Evolutionary conservation across 2,113 vertebrate species (phyloP).

Genomic region (Accipiter virgatus): DNA sequence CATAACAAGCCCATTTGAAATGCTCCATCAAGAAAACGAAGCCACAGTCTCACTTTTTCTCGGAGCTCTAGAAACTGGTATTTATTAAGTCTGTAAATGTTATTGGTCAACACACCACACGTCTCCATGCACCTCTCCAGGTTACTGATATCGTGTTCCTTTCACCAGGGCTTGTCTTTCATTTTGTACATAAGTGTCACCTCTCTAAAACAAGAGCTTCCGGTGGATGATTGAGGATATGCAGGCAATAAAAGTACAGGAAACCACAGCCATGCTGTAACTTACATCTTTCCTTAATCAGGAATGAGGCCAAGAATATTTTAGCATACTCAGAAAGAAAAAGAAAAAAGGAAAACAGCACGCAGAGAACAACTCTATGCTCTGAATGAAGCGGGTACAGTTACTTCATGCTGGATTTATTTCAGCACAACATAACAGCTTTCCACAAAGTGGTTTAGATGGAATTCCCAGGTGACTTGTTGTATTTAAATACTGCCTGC

Average conservation of each 20-base stretch:
- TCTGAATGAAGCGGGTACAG: neutral
- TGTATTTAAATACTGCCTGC: constrained; percentile 44
- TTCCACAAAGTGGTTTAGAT: constrained; percentile 19
- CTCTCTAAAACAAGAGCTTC: neutral
- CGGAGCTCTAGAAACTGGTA: neutral
- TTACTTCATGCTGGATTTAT: constrained; percentile 2
- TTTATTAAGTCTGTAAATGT: neutral
- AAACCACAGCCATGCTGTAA: neutral
- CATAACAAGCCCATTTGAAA: neutral
- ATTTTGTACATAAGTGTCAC: neutral
- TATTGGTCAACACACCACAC: fast-evolving
- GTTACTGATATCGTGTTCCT: neutral
- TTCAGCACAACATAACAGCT: constrained; percentile 3
- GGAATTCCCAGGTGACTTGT: constrained; percentile 51
- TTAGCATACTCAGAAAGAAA: neutral
- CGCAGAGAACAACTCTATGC: neutral
- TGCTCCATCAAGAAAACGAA: neutral
- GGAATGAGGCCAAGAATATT: neutral
- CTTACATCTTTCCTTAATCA: neutral
- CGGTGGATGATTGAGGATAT: neutral
- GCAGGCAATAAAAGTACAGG: neutral
- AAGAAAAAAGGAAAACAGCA: neutral
- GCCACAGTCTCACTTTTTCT: neutral
- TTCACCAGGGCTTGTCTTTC: neutral
- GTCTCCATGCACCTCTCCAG: too few relatives aligned